These are phyloP conservation scores for Threskiornis aethiopicus DNA, from an alignment of 2,797 vertebrate genomes.

Conservation along the genomic window DNA sequence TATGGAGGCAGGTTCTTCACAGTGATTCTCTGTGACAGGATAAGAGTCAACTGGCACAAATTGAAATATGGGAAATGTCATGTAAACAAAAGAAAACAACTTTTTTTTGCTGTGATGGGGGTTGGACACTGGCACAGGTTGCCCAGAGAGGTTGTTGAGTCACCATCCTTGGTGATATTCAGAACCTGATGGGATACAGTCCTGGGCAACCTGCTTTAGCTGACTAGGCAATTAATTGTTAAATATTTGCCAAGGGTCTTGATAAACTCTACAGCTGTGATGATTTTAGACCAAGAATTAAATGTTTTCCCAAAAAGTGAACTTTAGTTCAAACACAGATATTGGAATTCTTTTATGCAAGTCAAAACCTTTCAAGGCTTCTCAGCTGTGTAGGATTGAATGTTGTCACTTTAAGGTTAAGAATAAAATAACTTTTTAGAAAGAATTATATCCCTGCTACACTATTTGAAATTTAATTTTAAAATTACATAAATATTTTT, in stretches of 20 bases:
- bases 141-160: neutral
- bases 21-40: too few species aligned
- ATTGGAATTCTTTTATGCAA: neutral
- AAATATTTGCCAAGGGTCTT: neutral
- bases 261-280: neutral
- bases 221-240: neutral
- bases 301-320: neutral
- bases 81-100: neutral
- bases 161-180: neutral
- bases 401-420: neutral
- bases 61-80: neutral
- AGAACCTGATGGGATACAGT: neutral
- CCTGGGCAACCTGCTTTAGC: neutral
- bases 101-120: neutral
- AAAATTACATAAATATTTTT: constrained; percentile 10
- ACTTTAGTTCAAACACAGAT: neutral
- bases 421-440: neutral
- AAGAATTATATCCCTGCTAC: neutral
- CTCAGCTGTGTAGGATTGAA: neutral
- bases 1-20: neutral
- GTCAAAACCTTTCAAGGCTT: neutral
- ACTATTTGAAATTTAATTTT: neutral
- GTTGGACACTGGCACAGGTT: neutral
- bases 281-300: neutral
- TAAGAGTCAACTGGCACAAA: neutral